Percentiles rank a stretch among this genome's conserved stretches.
phyloP scores from a whole-genome alignment of 2,888 invertebrate genomes.

The Norana najaformis region DNA sequence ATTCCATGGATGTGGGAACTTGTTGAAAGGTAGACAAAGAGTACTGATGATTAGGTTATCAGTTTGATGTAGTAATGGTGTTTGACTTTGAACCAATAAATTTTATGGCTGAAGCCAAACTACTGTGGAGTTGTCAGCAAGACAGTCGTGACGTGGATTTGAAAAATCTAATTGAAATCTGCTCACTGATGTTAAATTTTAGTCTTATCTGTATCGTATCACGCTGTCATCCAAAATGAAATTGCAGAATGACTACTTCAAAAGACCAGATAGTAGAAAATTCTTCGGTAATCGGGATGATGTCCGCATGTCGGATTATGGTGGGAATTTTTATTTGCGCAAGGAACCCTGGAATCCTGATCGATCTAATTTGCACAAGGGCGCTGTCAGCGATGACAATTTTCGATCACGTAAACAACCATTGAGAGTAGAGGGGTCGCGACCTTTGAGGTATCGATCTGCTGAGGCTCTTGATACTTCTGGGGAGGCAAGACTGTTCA shows the following conservation, averaged over 20 bases:
- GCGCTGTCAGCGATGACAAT: background rate
- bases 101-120: background rate
- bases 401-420: background rate
- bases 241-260: background rate
- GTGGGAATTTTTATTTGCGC: conserved; percentile 14
- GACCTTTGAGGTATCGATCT: background rate
- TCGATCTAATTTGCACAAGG: background rate
- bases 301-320: background rate
- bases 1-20: background rate
- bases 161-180: background rate
- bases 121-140: background rate
- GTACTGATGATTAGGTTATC: background rate
- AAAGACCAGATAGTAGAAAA: background rate
- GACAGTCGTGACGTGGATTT: background rate
- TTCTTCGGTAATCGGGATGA: background rate
- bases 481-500: background rate
- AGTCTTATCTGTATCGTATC: background rate
- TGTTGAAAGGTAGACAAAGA: background rate
- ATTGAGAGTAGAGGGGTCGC: background rate
- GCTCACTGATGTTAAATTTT: background rate
- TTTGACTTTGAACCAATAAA: background rate
- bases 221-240: background rate
- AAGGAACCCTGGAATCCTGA: background rate
- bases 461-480: background rate
- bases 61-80: no score